Conservation (phyloP, 2,888 invertebrate genomes). For the Argyresthia albistria region DNA sequence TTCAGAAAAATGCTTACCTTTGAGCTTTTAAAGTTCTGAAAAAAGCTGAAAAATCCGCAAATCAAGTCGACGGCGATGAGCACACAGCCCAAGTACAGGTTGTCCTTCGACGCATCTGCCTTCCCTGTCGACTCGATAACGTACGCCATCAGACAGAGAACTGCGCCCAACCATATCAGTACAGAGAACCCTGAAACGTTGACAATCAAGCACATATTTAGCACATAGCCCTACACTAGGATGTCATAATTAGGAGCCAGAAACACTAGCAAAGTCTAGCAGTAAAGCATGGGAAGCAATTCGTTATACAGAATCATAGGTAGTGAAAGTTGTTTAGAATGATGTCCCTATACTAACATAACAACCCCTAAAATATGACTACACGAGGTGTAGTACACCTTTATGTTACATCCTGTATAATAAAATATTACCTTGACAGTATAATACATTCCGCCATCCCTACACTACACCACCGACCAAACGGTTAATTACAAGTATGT, state of each 20-base stretch:
- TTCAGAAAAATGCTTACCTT: conserved; percentile 40
- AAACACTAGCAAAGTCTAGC: not conserved
- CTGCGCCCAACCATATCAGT: conserved; percentile 84
- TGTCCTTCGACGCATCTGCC: conserved; percentile 91
- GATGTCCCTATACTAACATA: too few species aligned
- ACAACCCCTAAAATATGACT: too few species aligned
- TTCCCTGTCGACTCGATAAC: conserved; percentile 80
- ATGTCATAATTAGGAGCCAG: not conserved
- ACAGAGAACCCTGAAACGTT: conserved; percentile 79
- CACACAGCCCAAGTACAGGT: conserved; percentile 95
- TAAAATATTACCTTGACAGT: too few species aligned
- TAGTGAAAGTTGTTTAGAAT: too few species aligned
- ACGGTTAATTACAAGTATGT: not conserved
- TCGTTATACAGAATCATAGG: too few species aligned
- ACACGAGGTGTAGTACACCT: too few species aligned
- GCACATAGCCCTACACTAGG: not conserved
- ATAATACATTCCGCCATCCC: too few species aligned
- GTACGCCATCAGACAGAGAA: conserved; percentile 76
- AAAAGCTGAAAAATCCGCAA: conserved; percentile 98
- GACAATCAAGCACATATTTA: not conserved
- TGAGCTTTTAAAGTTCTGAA: conserved; percentile 97
- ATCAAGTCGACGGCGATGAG: conserved; percentile 94
- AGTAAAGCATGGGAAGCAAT: too few species aligned
- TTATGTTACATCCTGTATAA: too few species aligned
- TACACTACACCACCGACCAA: too few species aligned